Base-by-base conservation (phyloP, 2,888 invertebrate species). In the Catotricha subobsoleta region DNA sequence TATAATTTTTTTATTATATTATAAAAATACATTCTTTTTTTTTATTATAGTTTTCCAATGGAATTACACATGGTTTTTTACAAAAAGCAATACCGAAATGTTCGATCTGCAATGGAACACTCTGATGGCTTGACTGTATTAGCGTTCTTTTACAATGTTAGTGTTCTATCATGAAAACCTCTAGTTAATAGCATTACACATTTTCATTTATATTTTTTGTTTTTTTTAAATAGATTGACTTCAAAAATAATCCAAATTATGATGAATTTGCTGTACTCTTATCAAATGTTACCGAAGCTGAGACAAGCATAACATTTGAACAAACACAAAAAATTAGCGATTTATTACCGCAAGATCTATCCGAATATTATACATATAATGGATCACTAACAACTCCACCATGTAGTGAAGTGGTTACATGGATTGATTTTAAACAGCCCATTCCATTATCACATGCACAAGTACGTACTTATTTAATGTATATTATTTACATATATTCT, bases 351-450 rank as follows among this genome's bases (percentile, higher is more conserved):
- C 57, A 60, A 35, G 66, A 72, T 52, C 58, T 72, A 44, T 56
- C 69, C 28, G 61, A 73, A 29, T 90, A 84, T 62, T 88, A 78
- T 66, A 86, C 83, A 1, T 90, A 90, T 57, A 68, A 70, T 34
- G 90, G 90, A 1, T 87, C 87, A 1, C 58, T 88, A 48, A 88
- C 88, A 3, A 88, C 88, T 2, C 87, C 87, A 2, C 88, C 88
- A 0, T 82, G 81, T 50, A 72, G 72, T 18, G 88, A 90, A 65
- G 76, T 81, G 38, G 88, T 88, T 30, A 76, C 75, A 30, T 90
- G 87, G 87, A 73, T 88, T 43, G 82, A 88, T 51, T 84, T 82
- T 52, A 72, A 74, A 50, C 67, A 77, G 45, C 76, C 82, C 1
- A 73, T 86, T 6, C 59, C 66, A 45, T 62, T 81, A 42, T 74